These are phyloP conservation scores for Todus mexicanus DNA, from an alignment of 2,797 vertebrate genomes.

Conservation along the genomic window DNA sequence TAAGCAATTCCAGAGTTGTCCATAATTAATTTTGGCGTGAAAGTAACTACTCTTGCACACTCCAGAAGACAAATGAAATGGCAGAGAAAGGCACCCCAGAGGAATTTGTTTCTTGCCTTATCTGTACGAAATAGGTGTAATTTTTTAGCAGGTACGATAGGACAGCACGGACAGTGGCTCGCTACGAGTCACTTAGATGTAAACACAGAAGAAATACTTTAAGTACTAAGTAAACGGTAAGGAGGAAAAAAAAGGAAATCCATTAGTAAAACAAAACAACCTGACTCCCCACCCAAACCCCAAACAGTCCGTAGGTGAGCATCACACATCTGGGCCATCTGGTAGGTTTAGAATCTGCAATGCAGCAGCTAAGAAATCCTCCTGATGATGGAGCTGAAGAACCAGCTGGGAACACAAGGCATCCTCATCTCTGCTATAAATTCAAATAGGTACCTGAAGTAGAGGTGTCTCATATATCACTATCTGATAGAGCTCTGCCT, in stretches of 20 bases:
- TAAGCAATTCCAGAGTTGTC: constrained; percentile 31
- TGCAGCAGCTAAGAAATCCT: neutral
- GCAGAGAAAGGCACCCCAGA: constrained; percentile 1
- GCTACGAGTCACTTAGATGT: neutral
- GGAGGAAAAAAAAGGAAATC: neutral
- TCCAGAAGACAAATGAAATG: constrained; percentile 39
- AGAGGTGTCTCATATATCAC: neutral
- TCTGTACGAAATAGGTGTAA: constrained; percentile 36
- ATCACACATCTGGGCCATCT: neutral
- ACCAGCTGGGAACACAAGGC: neutral
- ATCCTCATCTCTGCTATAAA: neutral
- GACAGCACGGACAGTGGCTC: neutral
- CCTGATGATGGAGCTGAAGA: neutral
- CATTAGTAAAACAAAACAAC: neutral
- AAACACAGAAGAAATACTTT: neutral
- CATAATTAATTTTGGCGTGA: constrained; percentile 41
- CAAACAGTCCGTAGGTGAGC: neutral
- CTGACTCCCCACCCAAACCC: neutral
- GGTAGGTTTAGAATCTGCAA: neutral
- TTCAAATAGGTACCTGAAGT: neutral
- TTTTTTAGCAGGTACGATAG: constrained; percentile 21
- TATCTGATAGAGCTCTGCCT: neutral
- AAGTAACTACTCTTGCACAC: constrained; percentile 32
- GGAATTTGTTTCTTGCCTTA: constrained; percentile 48
- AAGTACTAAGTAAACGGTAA: neutral